A percentile compares a stretch with the other conserved stretches of the same genome.
Conservation (phyloP, 2,113 vertebrate genomes). For the Ailuropoda melanoleuca region DNA sequence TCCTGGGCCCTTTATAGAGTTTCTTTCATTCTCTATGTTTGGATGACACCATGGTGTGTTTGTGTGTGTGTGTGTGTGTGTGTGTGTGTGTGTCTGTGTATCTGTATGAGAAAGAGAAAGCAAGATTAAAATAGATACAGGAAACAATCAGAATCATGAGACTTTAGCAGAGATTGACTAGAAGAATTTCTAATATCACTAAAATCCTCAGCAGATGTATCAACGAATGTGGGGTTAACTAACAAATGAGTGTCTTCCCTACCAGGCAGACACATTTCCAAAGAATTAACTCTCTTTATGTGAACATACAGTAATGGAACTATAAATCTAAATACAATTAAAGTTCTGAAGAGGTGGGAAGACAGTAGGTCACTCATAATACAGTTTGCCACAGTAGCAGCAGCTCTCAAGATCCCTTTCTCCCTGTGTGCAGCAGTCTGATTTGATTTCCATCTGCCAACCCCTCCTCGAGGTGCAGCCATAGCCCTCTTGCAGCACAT, state of each 20-base stretch:
- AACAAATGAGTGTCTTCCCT: background rate
- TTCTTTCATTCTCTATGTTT: conserved; percentile 6
- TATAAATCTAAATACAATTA: background rate
- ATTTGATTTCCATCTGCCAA: background rate
- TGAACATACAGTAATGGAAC: background rate
- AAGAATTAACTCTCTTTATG: background rate
- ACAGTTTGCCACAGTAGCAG: background rate
- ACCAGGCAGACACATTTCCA: background rate
- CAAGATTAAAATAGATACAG: background rate
- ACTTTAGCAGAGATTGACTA: conserved; percentile 51
- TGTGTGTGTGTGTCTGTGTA: background rate
- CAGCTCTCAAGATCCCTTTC: background rate
- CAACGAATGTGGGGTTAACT: background rate
- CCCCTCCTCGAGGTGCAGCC: background rate
- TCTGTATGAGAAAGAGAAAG: background rate
- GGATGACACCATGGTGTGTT: background rate
- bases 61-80: background rate
- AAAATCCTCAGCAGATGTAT: background rate
- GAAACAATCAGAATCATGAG: conserved; percentile 36
- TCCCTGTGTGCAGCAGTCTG: background rate
- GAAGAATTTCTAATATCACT: conserved; percentile 37
- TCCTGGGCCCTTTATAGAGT: background rate
- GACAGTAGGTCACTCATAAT: background rate
- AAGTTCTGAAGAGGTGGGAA: background rate
- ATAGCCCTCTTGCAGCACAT: background rate